Percentiles rank a stretch among this genome's conserved stretches.
phyloP scores from a whole-genome alignment of 2,797 vertebrate species.

The Gallinago solitaria region DNA sequence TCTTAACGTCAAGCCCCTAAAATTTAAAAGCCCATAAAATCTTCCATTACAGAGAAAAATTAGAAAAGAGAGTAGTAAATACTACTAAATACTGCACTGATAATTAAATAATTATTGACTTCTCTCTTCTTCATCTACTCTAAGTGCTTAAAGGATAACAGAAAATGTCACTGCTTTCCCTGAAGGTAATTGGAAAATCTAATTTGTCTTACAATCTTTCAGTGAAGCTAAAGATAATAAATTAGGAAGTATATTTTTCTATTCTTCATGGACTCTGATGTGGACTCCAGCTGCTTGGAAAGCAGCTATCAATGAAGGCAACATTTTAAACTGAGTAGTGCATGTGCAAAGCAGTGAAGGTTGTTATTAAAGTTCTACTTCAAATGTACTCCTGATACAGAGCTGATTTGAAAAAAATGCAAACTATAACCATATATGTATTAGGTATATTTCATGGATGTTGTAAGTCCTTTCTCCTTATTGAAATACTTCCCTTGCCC shows the following conservation, averaged over 20 bases:
- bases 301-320: neutral
- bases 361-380: neutral
- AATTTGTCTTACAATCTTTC: constrained; percentile 8
- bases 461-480: neutral
- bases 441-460: neutral
- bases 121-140: constrained; percentile 36
- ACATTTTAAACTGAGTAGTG: neutral
- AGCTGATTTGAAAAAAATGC: neutral
- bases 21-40: constrained; percentile 26
- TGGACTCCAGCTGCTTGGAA: neutral
- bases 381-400: neutral
- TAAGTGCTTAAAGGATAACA: constrained; percentile 24
- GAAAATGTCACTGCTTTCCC: constrained; percentile 50
- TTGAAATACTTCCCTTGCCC: neutral
- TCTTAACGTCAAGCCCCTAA: neutral
- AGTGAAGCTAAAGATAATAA: constrained; percentile 8
- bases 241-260: neutral
- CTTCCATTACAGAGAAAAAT: neutral
- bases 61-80: neutral
- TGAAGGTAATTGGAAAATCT: constrained; percentile 54
- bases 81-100: neutral
- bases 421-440: neutral
- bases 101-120: constrained; percentile 60
- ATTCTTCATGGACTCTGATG: neutral
- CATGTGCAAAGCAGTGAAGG: neutral